Base-by-base conservation (phyloP, 35 echinoderm and acorn worm species). In the Ophiothrix spiculata region DNA sequence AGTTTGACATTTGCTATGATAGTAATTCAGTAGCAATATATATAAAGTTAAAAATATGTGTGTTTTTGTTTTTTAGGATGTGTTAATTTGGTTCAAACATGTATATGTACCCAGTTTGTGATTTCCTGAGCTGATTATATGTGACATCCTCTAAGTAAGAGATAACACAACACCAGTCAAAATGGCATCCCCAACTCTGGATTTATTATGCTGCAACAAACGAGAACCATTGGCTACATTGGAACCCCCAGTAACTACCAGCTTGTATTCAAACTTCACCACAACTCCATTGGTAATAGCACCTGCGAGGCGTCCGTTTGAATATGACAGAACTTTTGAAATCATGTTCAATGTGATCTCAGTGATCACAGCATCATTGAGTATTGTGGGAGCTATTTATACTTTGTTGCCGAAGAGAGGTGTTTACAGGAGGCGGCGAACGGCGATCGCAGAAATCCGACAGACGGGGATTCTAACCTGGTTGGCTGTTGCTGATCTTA, bases 401-500 rank as follows among this genome's bases (percentile, higher is more conserved):
- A 84, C 63, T 19, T 37, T 84, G 31, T 16, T 84, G 6, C 81
- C 81, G 1, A 84, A 84, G 81, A 84, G 63, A 15, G 33, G 46
- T 32, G 28, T 56, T 23, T 60, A 60, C 11, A 39, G 81, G 2
- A 54, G 63, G 34, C 0, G 78, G 37, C 0, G 87, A 32, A 33
- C 81, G 17, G 38, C 40, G 32, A 29, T 80, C 23, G 64, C 37
- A 13, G 88, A 84, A 32, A 35, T 74, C 37, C 34, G 88, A 35
- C 88, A 90, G 36, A 90, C n/a, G 56, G 49, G 81, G 37, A 90
- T 90, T 36, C 88, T 90, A 33, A 84, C 60, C 16, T 90, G 88
- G 88, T 32, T 90, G 80, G 83, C 81, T 36, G 81, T 90, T 42
- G 69, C 88, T 35, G 81, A 90, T 35, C 74, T 90, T 21, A 75